phyloP scores from a whole-genome alignment of 2,113 vertebrate species.

The Zonotrichia leucophrys region DNA sequence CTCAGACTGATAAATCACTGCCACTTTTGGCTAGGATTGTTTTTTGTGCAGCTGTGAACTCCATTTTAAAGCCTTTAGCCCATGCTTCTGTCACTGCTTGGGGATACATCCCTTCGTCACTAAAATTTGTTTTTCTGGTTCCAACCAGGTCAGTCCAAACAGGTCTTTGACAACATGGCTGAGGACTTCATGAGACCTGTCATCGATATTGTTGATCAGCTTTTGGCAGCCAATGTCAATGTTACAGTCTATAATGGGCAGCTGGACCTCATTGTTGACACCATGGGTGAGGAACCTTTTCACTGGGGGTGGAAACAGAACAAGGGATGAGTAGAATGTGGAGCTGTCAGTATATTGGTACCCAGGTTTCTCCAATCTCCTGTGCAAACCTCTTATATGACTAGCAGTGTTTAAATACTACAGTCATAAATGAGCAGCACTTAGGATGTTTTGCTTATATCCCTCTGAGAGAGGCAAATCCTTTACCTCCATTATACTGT shows the following conservation, averaged over 20 bases:
- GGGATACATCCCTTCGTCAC: neutral
- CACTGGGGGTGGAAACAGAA: neutral
- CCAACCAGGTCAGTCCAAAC: constrained; percentile 80
- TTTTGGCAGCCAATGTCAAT: constrained; percentile 83
- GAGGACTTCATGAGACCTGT: constrained; percentile 94
- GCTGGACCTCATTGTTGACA: constrained; percentile 96
- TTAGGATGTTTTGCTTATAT: neutral
- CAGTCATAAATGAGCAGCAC: neutral
- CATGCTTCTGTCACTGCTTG: neutral
- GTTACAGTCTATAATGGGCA: constrained; percentile 95
- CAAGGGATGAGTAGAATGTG: neutral
- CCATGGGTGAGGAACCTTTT: constrained; percentile 81
- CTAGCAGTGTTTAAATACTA: neutral
- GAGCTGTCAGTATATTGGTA: neutral
- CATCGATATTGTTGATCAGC: constrained; percentile 83
- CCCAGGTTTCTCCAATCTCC: neutral
- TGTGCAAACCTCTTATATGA: neutral
- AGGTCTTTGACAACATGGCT: constrained; percentile 87
- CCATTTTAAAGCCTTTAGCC: neutral
- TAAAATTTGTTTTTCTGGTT: neutral
- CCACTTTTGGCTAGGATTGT: neutral
- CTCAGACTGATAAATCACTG: neutral
- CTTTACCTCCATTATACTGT: neutral
- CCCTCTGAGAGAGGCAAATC: neutral
- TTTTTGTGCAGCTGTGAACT: neutral